Conservation (phyloP, 1,140 invertebrate species). For the Drepana arcuata region DNA sequence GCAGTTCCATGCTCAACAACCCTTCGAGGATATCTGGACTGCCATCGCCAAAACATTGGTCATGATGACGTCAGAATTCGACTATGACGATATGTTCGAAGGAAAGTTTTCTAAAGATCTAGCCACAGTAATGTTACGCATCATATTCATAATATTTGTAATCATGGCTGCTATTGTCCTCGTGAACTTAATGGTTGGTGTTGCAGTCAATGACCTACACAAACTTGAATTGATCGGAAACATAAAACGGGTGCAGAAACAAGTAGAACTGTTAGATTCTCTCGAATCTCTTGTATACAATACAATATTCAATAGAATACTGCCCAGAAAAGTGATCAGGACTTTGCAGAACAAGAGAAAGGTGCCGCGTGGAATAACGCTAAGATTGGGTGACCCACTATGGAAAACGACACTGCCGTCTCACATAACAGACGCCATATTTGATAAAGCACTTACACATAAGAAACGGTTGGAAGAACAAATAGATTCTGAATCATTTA, state of each 20-base stretch:
- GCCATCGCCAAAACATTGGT: constrained; percentile 72
- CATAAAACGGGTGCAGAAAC: constrained; percentile 56
- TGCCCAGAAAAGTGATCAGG: too few species aligned
- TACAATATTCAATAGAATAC: constrained; percentile 36
- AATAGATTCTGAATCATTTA: too few species aligned
- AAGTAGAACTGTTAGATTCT: constrained; percentile 60
- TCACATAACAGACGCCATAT: too few species aligned
- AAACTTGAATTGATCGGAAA: constrained; percentile 72
- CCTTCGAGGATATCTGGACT: constrained; percentile 63
- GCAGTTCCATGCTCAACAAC: constrained; percentile 53
- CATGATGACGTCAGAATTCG: constrained; percentile 75
- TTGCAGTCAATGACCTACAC: constrained; percentile 77
- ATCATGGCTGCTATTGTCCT: constrained; percentile 76
- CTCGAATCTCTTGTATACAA: constrained; percentile 58
- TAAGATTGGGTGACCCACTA: too few species aligned
- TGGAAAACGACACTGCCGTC: too few species aligned
- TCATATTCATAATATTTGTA: constrained; percentile 75
- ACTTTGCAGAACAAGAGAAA: too few species aligned
- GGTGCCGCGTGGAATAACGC: too few species aligned
- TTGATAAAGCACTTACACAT: too few species aligned
- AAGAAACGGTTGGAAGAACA: too few species aligned
- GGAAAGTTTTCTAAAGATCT: constrained; percentile 36
- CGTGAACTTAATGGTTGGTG: constrained; percentile 76
- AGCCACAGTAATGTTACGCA: constrained; percentile 55
- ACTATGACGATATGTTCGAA: constrained; percentile 64